Percentiles rank a stretch among this genome's conserved stretches.
Evolutionary conservation across 2,888 invertebrate species (phyloP).

Genomic region (Zaprionus bogoriensis): DNA sequence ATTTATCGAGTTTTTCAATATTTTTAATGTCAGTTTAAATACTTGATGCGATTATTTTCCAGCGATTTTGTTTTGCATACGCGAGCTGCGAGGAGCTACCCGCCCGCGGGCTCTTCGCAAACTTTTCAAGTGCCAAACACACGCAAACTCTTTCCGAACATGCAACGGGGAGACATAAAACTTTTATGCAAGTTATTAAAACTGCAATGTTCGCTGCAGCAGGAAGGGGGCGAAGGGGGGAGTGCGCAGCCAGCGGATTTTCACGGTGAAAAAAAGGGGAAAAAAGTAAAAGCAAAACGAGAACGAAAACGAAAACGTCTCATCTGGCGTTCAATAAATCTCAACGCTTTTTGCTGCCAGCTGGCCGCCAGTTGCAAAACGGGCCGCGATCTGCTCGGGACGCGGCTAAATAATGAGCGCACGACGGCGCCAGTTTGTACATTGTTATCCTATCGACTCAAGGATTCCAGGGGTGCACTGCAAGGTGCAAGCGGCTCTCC

Average conservation of each 20-base stretch:
- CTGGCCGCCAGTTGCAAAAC: constrained; percentile 46
- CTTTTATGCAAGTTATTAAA: constrained; percentile 78
- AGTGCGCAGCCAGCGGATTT: not conserved
- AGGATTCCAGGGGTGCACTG: constrained; percentile 28
- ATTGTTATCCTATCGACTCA: constrained; percentile 74
- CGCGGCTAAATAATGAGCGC: constrained; percentile 68
- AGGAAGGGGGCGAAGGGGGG: not conserved
- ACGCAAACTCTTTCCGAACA: constrained; percentile 66
- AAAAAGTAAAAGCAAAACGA: not conserved
- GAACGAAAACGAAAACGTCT: constrained; percentile 50
- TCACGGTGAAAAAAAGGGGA: not conserved
- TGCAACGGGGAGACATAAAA: constrained; percentile 73
- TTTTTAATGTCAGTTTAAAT: constrained; percentile 80
- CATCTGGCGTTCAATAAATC: constrained; percentile 75
- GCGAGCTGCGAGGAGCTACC: not conserved
- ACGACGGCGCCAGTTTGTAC: constrained; percentile 68
- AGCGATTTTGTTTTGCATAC: constrained; percentile 66
- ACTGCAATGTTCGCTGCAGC: constrained; percentile 46
- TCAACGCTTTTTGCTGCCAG: constrained; percentile 55
- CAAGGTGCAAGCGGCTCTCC: constrained; percentile 36
- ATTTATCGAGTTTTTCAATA: constrained; percentile 80
- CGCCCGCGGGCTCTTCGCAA: constrained; percentile 34
- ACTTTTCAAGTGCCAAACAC: constrained; percentile 78
- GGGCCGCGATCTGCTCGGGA: constrained; percentile 48
- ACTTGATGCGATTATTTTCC: constrained; percentile 75